Percentiles rank a stretch among this genome's conserved stretches.
phyloP scores from a whole-genome alignment of 2,888 invertebrate genomes.

The Heliconius charithonia region DNA sequence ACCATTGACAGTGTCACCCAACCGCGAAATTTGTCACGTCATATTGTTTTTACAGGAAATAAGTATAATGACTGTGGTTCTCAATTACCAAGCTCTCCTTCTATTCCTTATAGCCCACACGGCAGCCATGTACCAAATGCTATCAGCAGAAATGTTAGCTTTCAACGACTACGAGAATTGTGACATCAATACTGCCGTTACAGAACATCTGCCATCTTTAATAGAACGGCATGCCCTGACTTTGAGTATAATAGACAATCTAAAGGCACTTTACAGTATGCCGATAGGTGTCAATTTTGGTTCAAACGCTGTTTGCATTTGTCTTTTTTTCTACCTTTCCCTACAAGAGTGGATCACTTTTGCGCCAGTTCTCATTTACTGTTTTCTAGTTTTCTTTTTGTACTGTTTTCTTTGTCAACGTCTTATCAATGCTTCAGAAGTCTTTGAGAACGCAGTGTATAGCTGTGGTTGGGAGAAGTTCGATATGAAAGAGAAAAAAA shows the following conservation, averaged over 20 bases:
- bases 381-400: slow-evolving; percentile 68
- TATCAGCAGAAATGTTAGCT: slow-evolving; percentile 62
- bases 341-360: slow-evolving; percentile 64
- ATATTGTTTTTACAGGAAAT: slow-evolving; percentile 61
- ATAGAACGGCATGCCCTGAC: slow-evolving; percentile 61
- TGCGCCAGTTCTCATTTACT: slow-evolving; percentile 64
- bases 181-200: slow-evolving; percentile 52
- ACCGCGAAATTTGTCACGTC: slow-evolving; percentile 60
- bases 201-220: slow-evolving; percentile 55
- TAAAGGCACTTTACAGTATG: slow-evolving; percentile 65
- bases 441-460: slow-evolving; percentile 67
- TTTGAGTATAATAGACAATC: slow-evolving; percentile 57
- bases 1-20: slow-evolving; percentile 60
- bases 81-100: slow-evolving; percentile 68
- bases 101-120: slow-evolving; percentile 69
- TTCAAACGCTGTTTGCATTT: slow-evolving; percentile 66
- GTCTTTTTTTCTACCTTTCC: slow-evolving; percentile 66
- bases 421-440: slow-evolving; percentile 66
- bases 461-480: slow-evolving; percentile 77
- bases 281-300: slow-evolving; percentile 72
- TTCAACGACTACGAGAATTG: slow-evolving; percentile 54
- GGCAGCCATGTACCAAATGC: slow-evolving; percentile 63
- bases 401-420: slow-evolving; percentile 72
- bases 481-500: slow-evolving; percentile 59
- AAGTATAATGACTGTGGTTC: slow-evolving; percentile 56